Evolutionary conservation across 2,113 vertebrate genomes (phyloP).

Genomic region (Aix galericulata): DNA sequence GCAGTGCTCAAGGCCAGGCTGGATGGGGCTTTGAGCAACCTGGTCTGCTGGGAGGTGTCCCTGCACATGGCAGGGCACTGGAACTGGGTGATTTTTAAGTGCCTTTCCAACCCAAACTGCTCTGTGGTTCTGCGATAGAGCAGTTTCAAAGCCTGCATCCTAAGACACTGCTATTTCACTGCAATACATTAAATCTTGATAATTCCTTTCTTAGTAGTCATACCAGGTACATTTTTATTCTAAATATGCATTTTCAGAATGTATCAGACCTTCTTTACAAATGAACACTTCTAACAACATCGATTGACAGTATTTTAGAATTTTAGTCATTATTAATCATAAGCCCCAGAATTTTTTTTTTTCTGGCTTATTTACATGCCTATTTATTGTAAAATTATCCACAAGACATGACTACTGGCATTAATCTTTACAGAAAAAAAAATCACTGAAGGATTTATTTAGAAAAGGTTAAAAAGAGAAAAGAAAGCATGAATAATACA

Average conservation of each 20-base stretch:
- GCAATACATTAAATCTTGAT: neutral
- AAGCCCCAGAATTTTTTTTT: neutral
- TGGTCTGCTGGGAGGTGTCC: no score
- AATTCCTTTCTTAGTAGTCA: neutral
- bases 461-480: neutral
- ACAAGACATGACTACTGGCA: neutral
- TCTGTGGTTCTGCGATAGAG: neutral
- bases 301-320: neutral
- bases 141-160: neutral
- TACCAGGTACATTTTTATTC: neutral
- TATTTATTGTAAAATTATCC: neutral
- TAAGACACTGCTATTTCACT: neutral
- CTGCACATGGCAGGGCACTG: no score
- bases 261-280: neutral
- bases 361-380: neutral
- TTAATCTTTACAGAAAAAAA: neutral
- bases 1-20: no score
- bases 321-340: neutral
- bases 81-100: no score
- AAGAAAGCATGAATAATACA: slow-evolving; percentile 16
- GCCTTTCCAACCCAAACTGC: no score
- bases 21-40: no score
- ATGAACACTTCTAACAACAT: neutral
- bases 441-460: neutral
- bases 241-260: neutral